Evolutionary conservation across 2,888 invertebrate species (phyloP).

Genomic region (Eupithecia subumbrata): DNA sequence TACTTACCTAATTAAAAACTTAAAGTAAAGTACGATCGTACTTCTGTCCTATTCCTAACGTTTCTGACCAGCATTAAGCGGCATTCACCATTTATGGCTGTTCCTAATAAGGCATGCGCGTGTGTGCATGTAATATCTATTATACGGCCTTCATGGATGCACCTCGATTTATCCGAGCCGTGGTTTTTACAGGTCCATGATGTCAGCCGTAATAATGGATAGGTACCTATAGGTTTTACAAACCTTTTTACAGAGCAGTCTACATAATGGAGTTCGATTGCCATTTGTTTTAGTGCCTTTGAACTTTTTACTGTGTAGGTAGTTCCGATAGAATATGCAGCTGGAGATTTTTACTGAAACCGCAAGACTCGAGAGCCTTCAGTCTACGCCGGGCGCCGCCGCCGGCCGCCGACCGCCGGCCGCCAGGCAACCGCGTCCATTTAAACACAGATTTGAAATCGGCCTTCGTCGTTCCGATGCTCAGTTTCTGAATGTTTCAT

Average conservation of each 20-base stretch:
- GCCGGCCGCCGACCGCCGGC: no score
- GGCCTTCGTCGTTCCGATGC: slow-evolving; percentile 50
- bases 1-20: no score
- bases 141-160: neutral
- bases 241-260: neutral
- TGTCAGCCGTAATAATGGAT: slow-evolving; percentile 19
- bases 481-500: neutral
- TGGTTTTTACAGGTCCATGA: slow-evolving; percentile 13
- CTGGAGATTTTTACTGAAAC: slow-evolving; percentile 46
- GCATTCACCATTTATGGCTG: slow-evolving; percentile 12
- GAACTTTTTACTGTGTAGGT: slow-evolving; percentile 40
- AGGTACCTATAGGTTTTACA: neutral
- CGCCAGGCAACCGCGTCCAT: no score
- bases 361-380: slow-evolving; percentile 49
- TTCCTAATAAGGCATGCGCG: slow-evolving; percentile 12
- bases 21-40: no score
- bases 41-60: neutral
- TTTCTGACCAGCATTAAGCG: neutral
- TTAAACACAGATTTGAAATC: slow-evolving; percentile 54
- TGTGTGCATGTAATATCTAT: neutral
- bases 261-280: slow-evolving; percentile 36
- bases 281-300: slow-evolving; percentile 38
- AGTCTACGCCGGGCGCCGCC: slow-evolving; percentile 29
- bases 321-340: slow-evolving; percentile 27
- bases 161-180: neutral